Evolutionary conservation across 2,888 invertebrate species (phyloP), one percentile per base, ranked within the genome.

Genomic region (Lacanobia oleracea): DNA sequence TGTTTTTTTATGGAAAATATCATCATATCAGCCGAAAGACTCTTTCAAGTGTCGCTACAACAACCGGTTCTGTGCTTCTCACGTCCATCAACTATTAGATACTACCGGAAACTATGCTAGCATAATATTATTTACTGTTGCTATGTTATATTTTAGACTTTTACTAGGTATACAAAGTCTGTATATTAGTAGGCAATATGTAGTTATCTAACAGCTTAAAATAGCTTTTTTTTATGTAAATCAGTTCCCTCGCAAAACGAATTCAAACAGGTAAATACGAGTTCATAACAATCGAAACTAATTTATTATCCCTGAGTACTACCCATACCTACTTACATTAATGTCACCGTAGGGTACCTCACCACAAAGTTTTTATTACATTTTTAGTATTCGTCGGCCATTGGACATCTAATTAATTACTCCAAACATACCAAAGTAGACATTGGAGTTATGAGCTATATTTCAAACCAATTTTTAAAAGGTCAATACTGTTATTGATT

Each of bases 401-500:
- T 54, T 64, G 53, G 40, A 10, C 75, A 73, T 27, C 27, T 73
- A 65, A 79, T 76, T 73, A 79, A 76, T 79, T 73, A 64, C 27
- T 45, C 27, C 12, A 73, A 53, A 56, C 37, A 54, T 50, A 43
- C 51, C 40, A 27, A 57, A 64, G 18, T 43, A 23, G 45, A 21
- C 61, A 21, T 14, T 14, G 23, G n/a, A 43, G 50, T 72, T 64
- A 21, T 33, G 71, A 59, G 60, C 50, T 65, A 61, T 60, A 18
- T 79, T 79, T 60, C 50, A 67, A 79, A 75, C 54, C 54, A 65
- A 68, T 64, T 72, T 59, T 64, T 64, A 57, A 59, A 67, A 65
- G 40, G 69, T 67, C 57, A 78, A 71, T 78, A 72, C n/a, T 75
- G n/a, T 40, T 78, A 79, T 79, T 78, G 72, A 79, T 75, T 53